Evolutionary conservation across 2,888 invertebrate species (phyloP).

Genomic region (Ctena decussata): DNA sequence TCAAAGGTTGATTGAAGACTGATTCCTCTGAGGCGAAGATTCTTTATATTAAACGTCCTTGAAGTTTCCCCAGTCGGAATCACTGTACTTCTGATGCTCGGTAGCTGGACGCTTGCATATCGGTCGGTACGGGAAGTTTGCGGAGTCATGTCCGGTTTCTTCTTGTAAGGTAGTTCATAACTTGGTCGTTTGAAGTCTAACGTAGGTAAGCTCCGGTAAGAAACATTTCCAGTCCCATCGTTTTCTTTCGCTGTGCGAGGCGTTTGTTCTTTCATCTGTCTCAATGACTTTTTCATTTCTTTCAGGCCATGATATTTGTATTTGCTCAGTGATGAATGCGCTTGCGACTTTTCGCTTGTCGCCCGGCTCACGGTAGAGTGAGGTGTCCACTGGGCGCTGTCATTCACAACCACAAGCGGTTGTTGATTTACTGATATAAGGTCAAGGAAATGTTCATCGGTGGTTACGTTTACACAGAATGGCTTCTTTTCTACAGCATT

Average conservation of each 20-base stretch:
- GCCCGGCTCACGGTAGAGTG: slow-evolving; percentile 20
- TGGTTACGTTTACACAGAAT: slow-evolving; percentile 55
- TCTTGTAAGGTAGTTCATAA: not conserved
- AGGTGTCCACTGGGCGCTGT: slow-evolving; percentile 62
- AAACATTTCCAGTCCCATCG: not conserved
- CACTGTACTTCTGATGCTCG: slow-evolving; percentile 43
- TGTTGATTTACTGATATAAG: slow-evolving; percentile 49
- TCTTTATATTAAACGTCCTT: slow-evolving; percentile 48
- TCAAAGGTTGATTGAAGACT: slow-evolving; percentile 63
- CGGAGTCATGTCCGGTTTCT: not conserved
- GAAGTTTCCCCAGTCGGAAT: slow-evolving; percentile 58
- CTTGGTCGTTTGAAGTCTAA: not conserved
- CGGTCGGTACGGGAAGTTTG: not conserved
- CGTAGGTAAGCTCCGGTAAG: not conserved
- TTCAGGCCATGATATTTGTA: not conserved
- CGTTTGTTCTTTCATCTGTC: not conserved
- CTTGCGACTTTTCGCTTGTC: slow-evolving; percentile 19
- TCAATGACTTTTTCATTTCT: not conserved
- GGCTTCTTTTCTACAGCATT: slow-evolving; percentile 62
- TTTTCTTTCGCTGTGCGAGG: not conserved
- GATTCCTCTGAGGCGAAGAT: slow-evolving; percentile 48
- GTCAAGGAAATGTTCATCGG: slow-evolving; percentile 55
- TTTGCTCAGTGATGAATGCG: not conserved
- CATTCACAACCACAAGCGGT: slow-evolving; percentile 55
- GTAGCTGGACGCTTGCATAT: slow-evolving; percentile 19